Base-by-base conservation (phyloP, 2,113 vertebrate species). In the Xenopus borealis region DNA sequence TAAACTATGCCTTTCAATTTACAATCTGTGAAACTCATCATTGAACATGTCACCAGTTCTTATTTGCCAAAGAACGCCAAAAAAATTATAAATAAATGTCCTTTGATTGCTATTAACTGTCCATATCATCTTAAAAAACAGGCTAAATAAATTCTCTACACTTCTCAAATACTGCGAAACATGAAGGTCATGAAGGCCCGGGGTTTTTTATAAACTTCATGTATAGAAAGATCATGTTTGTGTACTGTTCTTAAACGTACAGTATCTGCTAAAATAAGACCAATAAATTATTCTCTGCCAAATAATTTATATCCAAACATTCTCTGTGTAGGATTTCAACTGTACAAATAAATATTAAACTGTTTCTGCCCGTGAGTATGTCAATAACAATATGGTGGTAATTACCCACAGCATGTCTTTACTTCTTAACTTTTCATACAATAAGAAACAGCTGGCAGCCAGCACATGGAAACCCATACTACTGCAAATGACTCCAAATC, bases 371-470 rank as follows among this genome's bases (percentile, higher is more conserved):
- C 67, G 50, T 76, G 66, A 64, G 69, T 62, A 61, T 70, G 74
- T 76, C 67, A 76, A 64, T 76, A 64, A 76, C 64, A 50, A 76
- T 70, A 67, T 76, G 74, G 66, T 57, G 67, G 68, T 76, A 76
- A 76, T 76, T 76, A 70, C 67, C 66, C 69, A 76, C 52, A 76
- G 74, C 74, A 76, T 40, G 68, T 45, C 69, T 64, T 67, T 63
- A 57, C 23, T 63, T 75, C 69, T 69, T 69, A 45, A 46, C 30
- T 50, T 76, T 76, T 10, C 6, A 16, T 52, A 53, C 59, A 69
- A 76, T 70, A 70, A 76, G 74, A 76, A 76, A 70, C 74, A 76
- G 59, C 74, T 76, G 74, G 33, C 20, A 45, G 57, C 69, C 61
- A 11, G 66, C 74, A 69, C 67, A 70, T 70, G 67, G 74, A 46